These are phyloP conservation scores for Rhagium mordax DNA, from an alignment of 2,888 invertebrate species.

Conservation along the genomic window DNA sequence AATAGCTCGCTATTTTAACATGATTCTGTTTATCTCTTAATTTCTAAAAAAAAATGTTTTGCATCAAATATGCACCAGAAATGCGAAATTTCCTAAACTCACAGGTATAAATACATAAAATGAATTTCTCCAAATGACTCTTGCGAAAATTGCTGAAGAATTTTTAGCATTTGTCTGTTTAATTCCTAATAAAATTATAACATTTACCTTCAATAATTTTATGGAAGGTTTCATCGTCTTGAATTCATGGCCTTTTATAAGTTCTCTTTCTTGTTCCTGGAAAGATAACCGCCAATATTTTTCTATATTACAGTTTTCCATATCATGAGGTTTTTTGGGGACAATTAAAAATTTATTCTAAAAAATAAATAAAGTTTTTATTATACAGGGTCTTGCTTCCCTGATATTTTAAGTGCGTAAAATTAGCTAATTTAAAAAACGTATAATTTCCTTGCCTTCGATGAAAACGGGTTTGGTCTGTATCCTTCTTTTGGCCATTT, in stretches of 20 bases:
- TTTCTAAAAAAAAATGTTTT: slow-evolving; percentile 66
- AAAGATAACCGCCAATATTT: slow-evolving; percentile 67
- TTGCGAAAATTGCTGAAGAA: no score
- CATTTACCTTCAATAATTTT: slow-evolving; percentile 62
- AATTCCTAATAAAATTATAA: slow-evolving; percentile 70
- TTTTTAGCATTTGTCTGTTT: slow-evolving; percentile 59
- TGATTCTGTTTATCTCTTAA: slow-evolving; percentile 66
- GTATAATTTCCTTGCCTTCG: slow-evolving; percentile 36
- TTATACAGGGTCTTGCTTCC: no score
- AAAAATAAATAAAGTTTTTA: no score
- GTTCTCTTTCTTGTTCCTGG: slow-evolving; percentile 67
- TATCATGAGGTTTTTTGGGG: slow-evolving; percentile 61
- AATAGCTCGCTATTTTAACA: slow-evolving; percentile 68
- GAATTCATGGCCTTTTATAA: slow-evolving; percentile 56
- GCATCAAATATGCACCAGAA: no score
- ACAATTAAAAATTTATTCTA: slow-evolving; percentile 61
- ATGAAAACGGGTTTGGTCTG: slow-evolving; percentile 51
- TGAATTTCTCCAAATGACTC: no score
- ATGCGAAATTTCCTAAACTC: no score
- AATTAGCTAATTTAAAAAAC: neutral
- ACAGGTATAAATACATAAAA: no score
- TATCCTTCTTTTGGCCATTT: slow-evolving; percentile 62
- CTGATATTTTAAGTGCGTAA: no score
- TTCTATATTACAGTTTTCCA: slow-evolving; percentile 37
- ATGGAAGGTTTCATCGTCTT: slow-evolving; percentile 63